A percentile compares a stretch with the other conserved stretches of the same genome.
Conservation (phyloP, 2,797 vertebrate species). For the Chiloscyllium punctatum region DNA sequence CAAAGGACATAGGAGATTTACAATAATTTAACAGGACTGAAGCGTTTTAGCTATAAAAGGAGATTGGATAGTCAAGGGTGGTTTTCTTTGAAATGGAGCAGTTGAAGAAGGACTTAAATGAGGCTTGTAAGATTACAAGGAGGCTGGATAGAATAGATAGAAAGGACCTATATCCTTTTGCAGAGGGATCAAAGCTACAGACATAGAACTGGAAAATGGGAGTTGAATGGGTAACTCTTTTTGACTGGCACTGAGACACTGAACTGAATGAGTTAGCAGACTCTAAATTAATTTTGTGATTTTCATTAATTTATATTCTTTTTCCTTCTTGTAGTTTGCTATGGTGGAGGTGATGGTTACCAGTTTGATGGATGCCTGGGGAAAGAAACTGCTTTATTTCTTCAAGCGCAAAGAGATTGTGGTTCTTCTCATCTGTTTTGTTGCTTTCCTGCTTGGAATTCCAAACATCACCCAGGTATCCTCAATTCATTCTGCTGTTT, state of each 20-base stretch:
- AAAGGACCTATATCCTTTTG: background rate
- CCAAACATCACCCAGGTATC: constrained; percentile 61
- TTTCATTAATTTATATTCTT: background rate
- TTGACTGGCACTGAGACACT: background rate
- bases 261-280: background rate
- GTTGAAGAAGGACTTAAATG: background rate
- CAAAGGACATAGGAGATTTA: background rate
- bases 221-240: background rate
- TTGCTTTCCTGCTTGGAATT: constrained; percentile 57
- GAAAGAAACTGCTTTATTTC: constrained; percentile 45
- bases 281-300: background rate
- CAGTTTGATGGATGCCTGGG: constrained; percentile 60
- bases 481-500: background rate
- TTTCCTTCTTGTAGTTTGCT: constrained; percentile 54
- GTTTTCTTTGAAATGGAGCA: background rate
- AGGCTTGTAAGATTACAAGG: background rate
- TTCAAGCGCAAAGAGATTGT: constrained; percentile 60
- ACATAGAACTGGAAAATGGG: background rate
- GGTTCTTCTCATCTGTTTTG: constrained; percentile 50
- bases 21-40: background rate
- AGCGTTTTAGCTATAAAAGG: background rate
- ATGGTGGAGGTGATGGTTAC: constrained; percentile 61
- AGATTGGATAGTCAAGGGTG: background rate
- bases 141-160: background rate
- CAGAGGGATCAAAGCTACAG: background rate